Evolutionary conservation across 2,888 invertebrate species (phyloP).

Genomic region (Globia sparganii): DNA sequence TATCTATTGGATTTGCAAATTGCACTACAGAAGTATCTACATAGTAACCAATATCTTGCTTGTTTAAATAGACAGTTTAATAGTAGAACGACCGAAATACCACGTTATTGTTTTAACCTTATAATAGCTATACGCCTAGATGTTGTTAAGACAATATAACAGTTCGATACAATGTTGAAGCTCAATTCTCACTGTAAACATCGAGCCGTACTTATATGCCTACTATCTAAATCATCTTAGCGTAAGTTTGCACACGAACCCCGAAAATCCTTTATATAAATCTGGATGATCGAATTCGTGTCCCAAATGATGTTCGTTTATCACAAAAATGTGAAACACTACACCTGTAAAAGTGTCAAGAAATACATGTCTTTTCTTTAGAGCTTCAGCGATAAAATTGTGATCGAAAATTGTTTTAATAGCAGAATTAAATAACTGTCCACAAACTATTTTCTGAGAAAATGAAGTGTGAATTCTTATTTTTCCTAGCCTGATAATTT

Average conservation of each 20-base stretch:
- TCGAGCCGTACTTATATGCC: background rate
- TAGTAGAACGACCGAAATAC: constrained; percentile 44
- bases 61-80: constrained; percentile 35
- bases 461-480: constrained; percentile 7
- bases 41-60: constrained; percentile 35
- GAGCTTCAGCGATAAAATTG: constrained; percentile 26
- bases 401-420: constrained; percentile 30
- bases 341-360: constrained; percentile 23
- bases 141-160: constrained; percentile 1
- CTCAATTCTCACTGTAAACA: constrained; percentile 11
- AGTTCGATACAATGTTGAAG: constrained; percentile 13
- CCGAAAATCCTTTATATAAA: constrained; percentile 29
- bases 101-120: constrained; percentile 11
- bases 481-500: background rate
- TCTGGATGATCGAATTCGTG: constrained; percentile 48
- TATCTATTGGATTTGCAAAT: constrained; percentile 53
- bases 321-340: constrained; percentile 36
- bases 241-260: constrained; percentile 12
- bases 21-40: constrained; percentile 29
- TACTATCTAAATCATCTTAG: constrained; percentile 18
- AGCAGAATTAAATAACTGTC: constrained; percentile 12
- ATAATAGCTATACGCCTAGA: background rate
- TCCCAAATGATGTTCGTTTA: constrained; percentile 36
- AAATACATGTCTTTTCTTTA: constrained; percentile 32
- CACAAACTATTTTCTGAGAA: constrained; percentile 6